Percentiles rank a stretch among this genome's conserved stretches.
Conservation (phyloP, 2,888 invertebrate species). For the Drosophila nr. perissopoda region DNA sequence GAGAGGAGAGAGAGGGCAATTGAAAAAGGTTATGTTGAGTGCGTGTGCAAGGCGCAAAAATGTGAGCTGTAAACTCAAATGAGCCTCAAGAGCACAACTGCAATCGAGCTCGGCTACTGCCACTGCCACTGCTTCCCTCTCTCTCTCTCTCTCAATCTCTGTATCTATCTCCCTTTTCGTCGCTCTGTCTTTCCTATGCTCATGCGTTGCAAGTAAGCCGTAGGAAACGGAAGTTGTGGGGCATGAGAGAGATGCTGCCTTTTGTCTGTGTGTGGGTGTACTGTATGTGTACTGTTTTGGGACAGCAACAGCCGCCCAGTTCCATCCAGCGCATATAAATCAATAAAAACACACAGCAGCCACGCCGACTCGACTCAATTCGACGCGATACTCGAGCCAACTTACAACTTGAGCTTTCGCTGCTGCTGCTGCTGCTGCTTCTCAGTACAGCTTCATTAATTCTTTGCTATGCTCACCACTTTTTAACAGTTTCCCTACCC, state of each 20-base stretch:
- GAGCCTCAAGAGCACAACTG: constrained; percentile 62
- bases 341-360: constrained; percentile 76
- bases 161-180: constrained; percentile 11
- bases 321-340: constrained; percentile 73
- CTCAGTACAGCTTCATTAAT: constrained; percentile 57
- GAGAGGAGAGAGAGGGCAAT: constrained; percentile 10
- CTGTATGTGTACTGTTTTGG: constrained; percentile 59
- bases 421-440: constrained; percentile 2
- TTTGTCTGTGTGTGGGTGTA: constrained; percentile 26
- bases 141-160: constrained; percentile 15
- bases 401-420: constrained; percentile 37
- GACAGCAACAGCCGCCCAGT: constrained; percentile 70
- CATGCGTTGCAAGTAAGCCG: constrained; percentile 59
- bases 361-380: constrained; percentile 32
- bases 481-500: constrained; percentile 49
- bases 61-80: constrained; percentile 58
- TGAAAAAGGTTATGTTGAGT: constrained; percentile 62
- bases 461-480: constrained; percentile 46
- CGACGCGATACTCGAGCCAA: constrained; percentile 10
- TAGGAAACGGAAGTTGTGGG: constrained; percentile 71
- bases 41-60: constrained; percentile 46
- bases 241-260: constrained; percentile 41
- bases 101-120: constrained; percentile 36
- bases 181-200: constrained; percentile 21
- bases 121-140: constrained; percentile 10